Percentiles rank a stretch among this genome's conserved stretches.
Evolutionary conservation across 2,888 invertebrate genomes (phyloP).

Genomic region (Hanleya hanleyi): DNA sequence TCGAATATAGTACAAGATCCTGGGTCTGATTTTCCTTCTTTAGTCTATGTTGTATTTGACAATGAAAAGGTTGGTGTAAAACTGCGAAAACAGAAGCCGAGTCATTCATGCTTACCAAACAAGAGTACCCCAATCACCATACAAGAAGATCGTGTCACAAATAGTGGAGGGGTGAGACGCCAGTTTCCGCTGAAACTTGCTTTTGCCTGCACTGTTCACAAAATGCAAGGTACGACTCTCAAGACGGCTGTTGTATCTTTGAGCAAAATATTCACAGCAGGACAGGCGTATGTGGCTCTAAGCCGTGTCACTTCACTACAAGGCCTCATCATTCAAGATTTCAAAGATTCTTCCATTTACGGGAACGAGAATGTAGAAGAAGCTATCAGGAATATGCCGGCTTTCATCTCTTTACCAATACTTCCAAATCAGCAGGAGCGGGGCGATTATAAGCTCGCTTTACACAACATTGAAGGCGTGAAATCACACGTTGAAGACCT

Average conservation of each 20-base stretch:
- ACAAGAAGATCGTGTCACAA: slow-evolving; percentile 1
- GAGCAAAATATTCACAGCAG: slow-evolving; percentile 23
- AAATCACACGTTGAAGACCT: too few relatives aligned
- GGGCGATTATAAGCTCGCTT: too few relatives aligned
- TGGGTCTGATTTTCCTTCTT: neutral
- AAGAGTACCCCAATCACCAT: slow-evolving; percentile 8
- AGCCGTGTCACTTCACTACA: slow-evolving; percentile 23
- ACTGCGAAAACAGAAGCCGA: neutral
- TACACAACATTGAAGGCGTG: too few relatives aligned
- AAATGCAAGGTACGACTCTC: slow-evolving; percentile 27
- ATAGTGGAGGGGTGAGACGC: slow-evolving; percentile 9
- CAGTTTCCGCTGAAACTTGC: slow-evolving; percentile 24
- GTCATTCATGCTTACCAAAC: neutral
- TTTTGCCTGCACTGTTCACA: slow-evolving; percentile 29
- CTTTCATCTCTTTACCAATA: too few relatives aligned
- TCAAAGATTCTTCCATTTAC: too few relatives aligned
- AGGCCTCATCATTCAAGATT: too few relatives aligned
- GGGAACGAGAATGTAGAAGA: too few relatives aligned
- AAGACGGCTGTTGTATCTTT: slow-evolving; percentile 19
- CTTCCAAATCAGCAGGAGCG: too few relatives aligned
- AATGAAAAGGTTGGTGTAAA: neutral
- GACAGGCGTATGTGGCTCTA: slow-evolving; percentile 33
- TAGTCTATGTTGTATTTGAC: neutral
- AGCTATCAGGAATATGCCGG: too few relatives aligned
- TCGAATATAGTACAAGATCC: neutral